Conservation (phyloP, 2,113 vertebrate species). For the Azemiops feae region DNA sequence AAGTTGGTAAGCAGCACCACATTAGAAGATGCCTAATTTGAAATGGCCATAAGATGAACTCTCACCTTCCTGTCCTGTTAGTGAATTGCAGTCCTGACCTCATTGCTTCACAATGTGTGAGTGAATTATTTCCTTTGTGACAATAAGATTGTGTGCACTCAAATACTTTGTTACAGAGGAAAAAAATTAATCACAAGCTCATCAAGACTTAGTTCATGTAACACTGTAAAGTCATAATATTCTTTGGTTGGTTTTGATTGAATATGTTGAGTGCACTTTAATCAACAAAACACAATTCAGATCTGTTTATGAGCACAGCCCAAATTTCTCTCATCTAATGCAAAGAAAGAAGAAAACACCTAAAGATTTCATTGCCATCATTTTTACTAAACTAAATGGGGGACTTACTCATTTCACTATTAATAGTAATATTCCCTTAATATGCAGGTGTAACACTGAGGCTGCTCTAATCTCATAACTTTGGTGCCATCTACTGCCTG, state of each 20-base stretch:
- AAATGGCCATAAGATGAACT: background rate
- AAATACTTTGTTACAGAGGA: background rate
- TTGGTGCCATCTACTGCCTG: conserved; percentile 25
- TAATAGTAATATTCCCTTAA: background rate
- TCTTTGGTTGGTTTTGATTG: background rate
- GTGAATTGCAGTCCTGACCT: background rate
- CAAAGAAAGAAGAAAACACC: background rate
- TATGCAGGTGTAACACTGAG: background rate
- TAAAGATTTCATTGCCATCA: background rate
- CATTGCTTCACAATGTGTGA: background rate
- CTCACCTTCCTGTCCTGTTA: background rate
- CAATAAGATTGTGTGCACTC: background rate
- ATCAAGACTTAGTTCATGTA: background rate
- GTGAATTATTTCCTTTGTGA: background rate
- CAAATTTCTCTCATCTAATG: background rate
- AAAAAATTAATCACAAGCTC: background rate
- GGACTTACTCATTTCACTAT: background rate
- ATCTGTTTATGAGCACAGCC: background rate
- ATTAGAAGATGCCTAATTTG: background rate
- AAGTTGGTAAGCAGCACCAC: background rate
- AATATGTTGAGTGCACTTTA: background rate
- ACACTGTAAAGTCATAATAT: background rate
- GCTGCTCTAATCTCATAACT: background rate
- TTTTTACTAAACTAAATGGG: background rate
- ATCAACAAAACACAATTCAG: background rate